Percentiles rank a stretch among this genome's conserved stretches.
Evolutionary conservation across 1,140 invertebrate species (phyloP).

Genomic region (Gonatopus flavifemur): DNA sequence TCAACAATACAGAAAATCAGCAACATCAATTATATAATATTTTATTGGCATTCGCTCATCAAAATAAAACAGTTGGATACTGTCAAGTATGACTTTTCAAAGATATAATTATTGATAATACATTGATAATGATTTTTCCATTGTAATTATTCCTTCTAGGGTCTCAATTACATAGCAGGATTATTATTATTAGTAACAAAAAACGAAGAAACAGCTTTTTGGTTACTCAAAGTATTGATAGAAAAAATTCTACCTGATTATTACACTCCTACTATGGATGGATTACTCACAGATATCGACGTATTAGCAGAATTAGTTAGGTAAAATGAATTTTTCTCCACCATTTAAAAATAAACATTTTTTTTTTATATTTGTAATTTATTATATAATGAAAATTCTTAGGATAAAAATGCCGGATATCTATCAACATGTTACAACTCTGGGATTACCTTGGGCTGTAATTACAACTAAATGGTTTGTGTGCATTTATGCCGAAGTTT

Average conservation of each 20-base stretch:
- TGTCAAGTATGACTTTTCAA: constrained; percentile 68
- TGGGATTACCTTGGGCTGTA: constrained; percentile 82
- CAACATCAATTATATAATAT: constrained; percentile 81
- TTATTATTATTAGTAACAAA: constrained; percentile 82
- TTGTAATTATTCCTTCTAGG: constrained; percentile 55
- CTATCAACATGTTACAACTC: constrained; percentile 73
- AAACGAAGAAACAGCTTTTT: constrained; percentile 88
- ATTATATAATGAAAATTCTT: constrained; percentile 36
- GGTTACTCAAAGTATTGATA: constrained; percentile 85
- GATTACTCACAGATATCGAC: constrained; percentile 82
- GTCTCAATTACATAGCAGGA: constrained; percentile 90
- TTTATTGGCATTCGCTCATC: constrained; percentile 84
- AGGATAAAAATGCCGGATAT: constrained; percentile 78
- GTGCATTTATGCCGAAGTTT: constrained; percentile 87
- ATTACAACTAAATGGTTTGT: constrained; percentile 94
- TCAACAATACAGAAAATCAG: constrained; percentile 72
- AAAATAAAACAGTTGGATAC: constrained; percentile 85
- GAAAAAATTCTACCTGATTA: constrained; percentile 85
- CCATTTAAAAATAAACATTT: background rate
- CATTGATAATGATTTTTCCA: constrained; percentile 1
- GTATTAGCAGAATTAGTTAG: constrained; percentile 81
- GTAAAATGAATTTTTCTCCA: constrained; percentile 41
- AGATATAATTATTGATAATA: constrained; percentile 4
- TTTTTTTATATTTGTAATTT: background rate
- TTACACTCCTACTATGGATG: constrained; percentile 86